Conservation (phyloP, 1,140 invertebrate genomes). For the Dendroctonus ponderosae region DNA sequence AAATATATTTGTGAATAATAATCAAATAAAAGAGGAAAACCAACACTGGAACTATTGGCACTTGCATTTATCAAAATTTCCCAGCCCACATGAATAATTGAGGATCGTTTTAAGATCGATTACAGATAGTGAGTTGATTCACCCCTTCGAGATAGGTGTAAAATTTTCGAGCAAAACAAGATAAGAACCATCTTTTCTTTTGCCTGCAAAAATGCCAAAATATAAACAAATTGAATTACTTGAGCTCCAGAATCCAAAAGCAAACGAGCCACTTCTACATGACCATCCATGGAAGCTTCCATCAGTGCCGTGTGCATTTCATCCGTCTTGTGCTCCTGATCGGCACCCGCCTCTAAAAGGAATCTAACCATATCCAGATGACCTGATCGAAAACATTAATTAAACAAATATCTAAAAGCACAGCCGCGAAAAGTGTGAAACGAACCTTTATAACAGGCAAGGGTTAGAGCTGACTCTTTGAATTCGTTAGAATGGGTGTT, state of each 20-base stretch:
- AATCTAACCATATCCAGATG: constrained; percentile 68
- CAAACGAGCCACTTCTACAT: constrained; percentile 88
- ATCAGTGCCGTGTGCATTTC: constrained; percentile 99
- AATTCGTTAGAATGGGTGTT: constrained; percentile 99
- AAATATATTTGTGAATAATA: background rate
- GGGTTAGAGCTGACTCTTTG: constrained; percentile 91
- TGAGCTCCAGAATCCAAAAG: constrained; percentile 96
- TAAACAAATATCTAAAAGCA: background rate
- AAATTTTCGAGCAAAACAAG: too few relatives aligned
- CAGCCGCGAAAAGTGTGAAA: background rate
- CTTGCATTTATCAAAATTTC: too few relatives aligned
- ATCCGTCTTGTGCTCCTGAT: constrained; percentile 97
- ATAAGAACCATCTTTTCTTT: too few relatives aligned
- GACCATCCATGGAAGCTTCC: constrained; percentile 99
- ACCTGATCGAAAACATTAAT: constrained; percentile 9
- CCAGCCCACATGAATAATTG: too few relatives aligned
- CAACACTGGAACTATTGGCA: too few relatives aligned
- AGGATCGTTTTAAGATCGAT: too few relatives aligned
- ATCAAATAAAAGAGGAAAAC: too few relatives aligned
- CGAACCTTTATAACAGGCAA: constrained; percentile 89
- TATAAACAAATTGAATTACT: constrained; percentile 36
- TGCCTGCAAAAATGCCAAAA: background rate
- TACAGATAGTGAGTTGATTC: too few relatives aligned
- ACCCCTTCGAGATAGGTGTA: too few relatives aligned
- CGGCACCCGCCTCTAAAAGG: constrained; percentile 88